Base-by-base conservation (phyloP, 2,888 invertebrate genomes). In the Calameuta idolon region DNA sequence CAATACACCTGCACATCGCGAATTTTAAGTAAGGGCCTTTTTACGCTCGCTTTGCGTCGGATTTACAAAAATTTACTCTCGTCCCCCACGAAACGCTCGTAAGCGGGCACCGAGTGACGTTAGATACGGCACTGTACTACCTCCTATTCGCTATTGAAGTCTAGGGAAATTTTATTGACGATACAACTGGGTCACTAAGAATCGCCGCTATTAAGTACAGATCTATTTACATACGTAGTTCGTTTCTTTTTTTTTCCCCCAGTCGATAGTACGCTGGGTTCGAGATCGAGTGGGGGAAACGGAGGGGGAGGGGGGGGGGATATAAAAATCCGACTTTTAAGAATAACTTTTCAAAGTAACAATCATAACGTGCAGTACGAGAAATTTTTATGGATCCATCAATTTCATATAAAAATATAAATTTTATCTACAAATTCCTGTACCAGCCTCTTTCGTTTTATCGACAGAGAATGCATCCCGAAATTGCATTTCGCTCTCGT, bases 11-110 rank as follows among this genome's bases (percentile, higher is more conserved):
- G 71, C 34, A 33, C 71, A 34, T 15, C 33, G 31, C 71, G 33
- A 71, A 71, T 71, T 33, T 71, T 34, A 34, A 71, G 71, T 23
- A 33, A 71, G 71, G 15, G 33, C 71, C 34, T 71, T 71, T 71
- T 33, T 55, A 55, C 55, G 23, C 9, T 55, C 55, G 55, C 55
- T 55, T 23, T 9, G 23, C 23, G 55, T 15, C 55, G 55, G 55
- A 23, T 55, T 55, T 55, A 2, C 23, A 0, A 23, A 55, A 55
- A 55, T 9, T 23, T 23, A 9, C 55, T 23, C 23, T 9, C 12
- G 5, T 23, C 23, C 23, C 2, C 23, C 55, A n/a, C n/a, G n/a
- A 55, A 55, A 55, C 9, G 23, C 55, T 23, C 23, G 23, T 23
- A 23, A 55, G 23, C 55, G 55, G 55, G 55, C 55, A 55, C 23